Percentiles rank a stretch among this genome's conserved stretches.
phyloP scores from a whole-genome alignment of 1,140 invertebrate species.

The Elymnias hypermnestra region DNA sequence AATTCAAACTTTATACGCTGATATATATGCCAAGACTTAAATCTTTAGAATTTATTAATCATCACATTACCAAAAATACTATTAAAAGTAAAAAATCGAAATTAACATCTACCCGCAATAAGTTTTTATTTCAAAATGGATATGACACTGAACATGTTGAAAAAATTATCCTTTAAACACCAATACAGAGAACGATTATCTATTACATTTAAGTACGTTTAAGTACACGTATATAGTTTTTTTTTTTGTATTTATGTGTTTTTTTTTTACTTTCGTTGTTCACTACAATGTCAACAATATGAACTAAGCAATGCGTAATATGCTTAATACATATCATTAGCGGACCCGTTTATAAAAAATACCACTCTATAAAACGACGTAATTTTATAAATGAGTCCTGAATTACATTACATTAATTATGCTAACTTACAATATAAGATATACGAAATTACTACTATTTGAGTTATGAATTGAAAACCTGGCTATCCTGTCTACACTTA shows the following conservation, averaged over 20 bases:
- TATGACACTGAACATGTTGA: slow-evolving; percentile 36
- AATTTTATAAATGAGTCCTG: slow-evolving; percentile 44
- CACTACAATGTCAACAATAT: slow-evolving; percentile 46
- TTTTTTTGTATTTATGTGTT: slow-evolving; percentile 64
- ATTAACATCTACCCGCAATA: too few species aligned
- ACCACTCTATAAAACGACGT: slow-evolving; percentile 5
- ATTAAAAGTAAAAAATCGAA: too few species aligned
- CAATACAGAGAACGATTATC: slow-evolving; percentile 57
- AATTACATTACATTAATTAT: slow-evolving; percentile 72
- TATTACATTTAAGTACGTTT: slow-evolving; percentile 65
- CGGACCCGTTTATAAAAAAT: slow-evolving; percentile 40
- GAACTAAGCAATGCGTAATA: slow-evolving; percentile 32
- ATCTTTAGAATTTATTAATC: too few species aligned
- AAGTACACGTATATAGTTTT: slow-evolving; percentile 43
- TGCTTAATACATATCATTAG: slow-evolving; percentile 36
- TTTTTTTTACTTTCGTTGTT: slow-evolving; percentile 71
- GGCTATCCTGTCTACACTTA: slow-evolving; percentile 71
- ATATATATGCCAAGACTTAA: too few species aligned
- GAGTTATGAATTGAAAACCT: slow-evolving; percentile 70
- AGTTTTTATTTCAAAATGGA: slow-evolving; percentile 40
- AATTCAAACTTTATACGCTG: too few species aligned
- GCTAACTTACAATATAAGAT: slow-evolving; percentile 64
- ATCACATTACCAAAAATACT: too few species aligned
- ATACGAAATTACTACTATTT: slow-evolving; percentile 60
- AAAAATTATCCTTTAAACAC: slow-evolving; percentile 45